These are phyloP conservation scores for Syngnathus scovelli DNA, from an alignment of 2,113 vertebrate species.

Conservation along the genomic window DNA sequence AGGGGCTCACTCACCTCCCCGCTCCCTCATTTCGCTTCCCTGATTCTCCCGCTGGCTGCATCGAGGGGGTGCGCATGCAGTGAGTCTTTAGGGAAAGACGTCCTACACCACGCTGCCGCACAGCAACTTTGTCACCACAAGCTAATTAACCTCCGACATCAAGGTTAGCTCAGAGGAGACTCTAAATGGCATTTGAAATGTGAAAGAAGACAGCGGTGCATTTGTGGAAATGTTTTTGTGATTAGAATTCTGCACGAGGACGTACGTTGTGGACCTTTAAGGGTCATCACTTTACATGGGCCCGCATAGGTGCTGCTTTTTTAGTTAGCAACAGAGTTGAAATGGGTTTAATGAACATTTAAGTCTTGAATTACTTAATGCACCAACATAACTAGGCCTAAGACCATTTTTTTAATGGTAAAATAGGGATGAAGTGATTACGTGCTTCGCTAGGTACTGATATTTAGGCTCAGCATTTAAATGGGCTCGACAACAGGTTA, in stretches of 20 bases:
- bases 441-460: no score
- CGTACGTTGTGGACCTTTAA: not conserved
- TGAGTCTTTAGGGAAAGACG: not conserved
- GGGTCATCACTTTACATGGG: not conserved
- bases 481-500: no score
- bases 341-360: not conserved
- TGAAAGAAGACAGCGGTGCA: not conserved
- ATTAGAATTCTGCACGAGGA: not conserved
- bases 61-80: not conserved
- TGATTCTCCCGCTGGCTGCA: not conserved
- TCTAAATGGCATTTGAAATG: not conserved
- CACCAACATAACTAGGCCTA: no score
- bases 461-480: no score
- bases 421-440: no score
- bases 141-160: not conserved
- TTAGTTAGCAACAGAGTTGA: not conserved
- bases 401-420: not conserved
- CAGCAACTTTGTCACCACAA: not conserved
- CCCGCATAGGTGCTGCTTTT: not conserved
- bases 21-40: not conserved
- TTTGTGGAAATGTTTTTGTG: not conserved
- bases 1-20: not conserved
- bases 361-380: not conserved
- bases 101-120: not conserved
- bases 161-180: not conserved